Conservation (phyloP, 2,888 invertebrate species). For the Lepeophtheirus nordmannii region DNA sequence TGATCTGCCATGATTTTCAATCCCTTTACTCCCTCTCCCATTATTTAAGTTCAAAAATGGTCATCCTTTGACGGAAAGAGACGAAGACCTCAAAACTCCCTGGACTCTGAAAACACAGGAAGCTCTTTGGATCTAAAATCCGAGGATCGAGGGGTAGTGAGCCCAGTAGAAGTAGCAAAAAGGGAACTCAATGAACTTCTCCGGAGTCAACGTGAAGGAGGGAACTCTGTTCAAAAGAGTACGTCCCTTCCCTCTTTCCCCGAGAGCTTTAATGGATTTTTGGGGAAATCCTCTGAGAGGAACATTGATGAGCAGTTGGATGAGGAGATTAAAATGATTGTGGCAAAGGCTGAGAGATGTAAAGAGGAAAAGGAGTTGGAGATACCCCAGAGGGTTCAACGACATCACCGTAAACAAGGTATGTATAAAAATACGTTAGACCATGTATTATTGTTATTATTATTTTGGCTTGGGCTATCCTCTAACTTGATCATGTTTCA, state of each 20-base stretch:
- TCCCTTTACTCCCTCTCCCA: neutral
- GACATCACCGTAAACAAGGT: no score
- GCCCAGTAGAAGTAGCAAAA: neutral
- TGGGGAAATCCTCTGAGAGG: neutral
- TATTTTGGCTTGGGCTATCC: no score
- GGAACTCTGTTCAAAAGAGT: neutral
- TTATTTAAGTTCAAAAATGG: neutral
- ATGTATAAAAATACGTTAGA: no score
- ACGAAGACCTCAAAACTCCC: slow-evolving; percentile 8
- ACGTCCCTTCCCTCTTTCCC: slow-evolving; percentile 16
- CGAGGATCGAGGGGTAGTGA: neutral
- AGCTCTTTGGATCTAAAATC: neutral
- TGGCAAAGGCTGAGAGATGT: slow-evolving; percentile 8
- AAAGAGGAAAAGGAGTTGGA: slow-evolving; percentile 16
- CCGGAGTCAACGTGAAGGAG: neutral
- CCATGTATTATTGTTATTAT: no score
- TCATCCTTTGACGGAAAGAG: slow-evolving; percentile 3
- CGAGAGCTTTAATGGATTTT: slow-evolving; percentile 7
- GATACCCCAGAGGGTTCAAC: neutral
- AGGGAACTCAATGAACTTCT: slow-evolving; percentile 4
- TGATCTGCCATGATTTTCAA: no score
- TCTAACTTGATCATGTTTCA: no score
- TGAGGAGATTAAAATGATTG: slow-evolving; percentile 22
- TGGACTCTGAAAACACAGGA: neutral
- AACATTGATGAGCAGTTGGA: slow-evolving; percentile 12